Base-by-base conservation (phyloP, 2,888 invertebrate species). In the Leptinotarsa juncta region DNA sequence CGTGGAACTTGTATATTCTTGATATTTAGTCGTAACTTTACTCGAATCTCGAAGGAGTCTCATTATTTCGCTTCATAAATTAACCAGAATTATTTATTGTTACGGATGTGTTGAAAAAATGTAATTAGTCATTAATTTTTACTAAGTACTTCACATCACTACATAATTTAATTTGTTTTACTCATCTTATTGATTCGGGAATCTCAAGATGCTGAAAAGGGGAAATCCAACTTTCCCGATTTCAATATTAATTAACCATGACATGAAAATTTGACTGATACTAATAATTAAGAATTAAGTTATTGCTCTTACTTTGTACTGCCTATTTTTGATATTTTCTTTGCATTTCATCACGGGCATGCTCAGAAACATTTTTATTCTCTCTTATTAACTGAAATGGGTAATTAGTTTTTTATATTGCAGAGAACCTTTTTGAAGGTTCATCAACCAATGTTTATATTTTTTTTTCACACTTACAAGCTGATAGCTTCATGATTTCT, bases 251-350 rank as follows among this genome's bases (percentile, higher is more conserved):
- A 57, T 48, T 48, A 69, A 57, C 60, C 69, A 69, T 57, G 69
- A 69, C 50, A 57, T 68, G 20, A 68, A 55, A 18, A 48, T 32
- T 69, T 69, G 57, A 69, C 69, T 69, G 57, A 69, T 69, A 49
- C 48, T 69, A 57, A 69, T 69, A 48, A 57, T 69, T 57, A 42
- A 48, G 15, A 53, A 26, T 32, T 62, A 32, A 18, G n/a, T 50
- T 67, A 18, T 67, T 67, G 48, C 16, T 69, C 14, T 55, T 68
- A 26, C 32, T 67, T 50, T 32, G 53, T 32, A 68, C 53, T 68
- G 53, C 68, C 53, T 55, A 50, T 16, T 48, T 69, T 69, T 32
- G 32, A 7, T 62, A 42, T 62, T 42, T 18, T 1, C 3, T 16
- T 62, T 18, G 57, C 57, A 57, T 50, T 50, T 32, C 69, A 55